A percentile compares a stretch with the other conserved stretches of the same genome.
These are phyloP conservation scores for Philereme transversata DNA, from an alignment of 2,888 invertebrate genomes.

Conservation along the genomic window DNA sequence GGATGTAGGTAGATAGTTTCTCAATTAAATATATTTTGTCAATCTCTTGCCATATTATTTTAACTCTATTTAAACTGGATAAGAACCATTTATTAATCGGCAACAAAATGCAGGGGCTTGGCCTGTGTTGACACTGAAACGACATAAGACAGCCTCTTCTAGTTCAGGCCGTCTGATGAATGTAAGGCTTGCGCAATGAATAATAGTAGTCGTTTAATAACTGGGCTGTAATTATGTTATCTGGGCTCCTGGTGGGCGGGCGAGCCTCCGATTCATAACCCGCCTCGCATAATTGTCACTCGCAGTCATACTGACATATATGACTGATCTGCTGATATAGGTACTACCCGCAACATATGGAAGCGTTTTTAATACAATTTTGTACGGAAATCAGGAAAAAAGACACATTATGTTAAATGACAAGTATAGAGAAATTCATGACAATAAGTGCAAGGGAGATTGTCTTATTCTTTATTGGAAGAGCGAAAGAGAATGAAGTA, in stretches of 20 bases:
- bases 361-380: neutral
- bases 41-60: too few species aligned
- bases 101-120: too few species aligned
- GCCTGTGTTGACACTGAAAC: neutral
- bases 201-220: slow-evolving; percentile 77
- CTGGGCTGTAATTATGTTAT: slow-evolving; percentile 76
- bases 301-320: slow-evolving; percentile 48
- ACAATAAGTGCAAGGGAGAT: slow-evolving; percentile 24
- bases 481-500: slow-evolving; percentile 53
- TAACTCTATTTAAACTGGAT: too few species aligned
- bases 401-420: neutral
- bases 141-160: neutral
- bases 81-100: too few species aligned
- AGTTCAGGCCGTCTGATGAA: slow-evolving; percentile 49
- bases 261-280: slow-evolving; percentile 71
- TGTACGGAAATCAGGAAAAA: too few species aligned
- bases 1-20: too few species aligned
- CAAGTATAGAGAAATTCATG: neutral
- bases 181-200: slow-evolving; percentile 68
- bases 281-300: slow-evolving; percentile 75
- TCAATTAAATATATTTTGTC: too few species aligned
- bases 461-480: slow-evolving; percentile 18
- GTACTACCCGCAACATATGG: neutral
- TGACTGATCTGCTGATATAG: slow-evolving; percentile 44
- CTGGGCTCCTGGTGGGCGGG: slow-evolving; percentile 63